Percentiles rank a stretch among this genome's conserved stretches.
Conservation (phyloP, 2,888 invertebrate species). For the Heliconius aoede region DNA sequence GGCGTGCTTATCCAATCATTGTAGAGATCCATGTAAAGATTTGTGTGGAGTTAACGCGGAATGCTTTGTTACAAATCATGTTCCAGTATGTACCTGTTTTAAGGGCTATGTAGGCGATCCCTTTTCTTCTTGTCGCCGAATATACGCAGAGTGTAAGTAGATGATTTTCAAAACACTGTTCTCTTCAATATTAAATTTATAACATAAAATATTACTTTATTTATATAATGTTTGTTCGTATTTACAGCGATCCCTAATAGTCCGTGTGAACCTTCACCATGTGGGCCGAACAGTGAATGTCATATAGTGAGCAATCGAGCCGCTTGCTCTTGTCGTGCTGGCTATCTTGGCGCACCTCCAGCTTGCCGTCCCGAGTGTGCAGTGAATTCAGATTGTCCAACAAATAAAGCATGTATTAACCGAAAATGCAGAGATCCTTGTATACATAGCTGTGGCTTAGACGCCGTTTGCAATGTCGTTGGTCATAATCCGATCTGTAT, state of each 20-base stretch:
- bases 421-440: slow-evolving; percentile 91
- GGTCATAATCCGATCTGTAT: slow-evolving; percentile 92
- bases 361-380: slow-evolving; percentile 90
- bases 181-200: too few species aligned
- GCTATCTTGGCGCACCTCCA: slow-evolving; percentile 89
- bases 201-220: too few species aligned
- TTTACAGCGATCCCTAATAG: slow-evolving; percentile 65
- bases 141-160: slow-evolving; percentile 82
- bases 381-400: slow-evolving; percentile 89
- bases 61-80: slow-evolving; percentile 91
- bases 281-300: slow-evolving; percentile 90
- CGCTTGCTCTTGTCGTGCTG: slow-evolving; percentile 88
- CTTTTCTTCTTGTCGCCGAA: slow-evolving; percentile 88
- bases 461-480: slow-evolving; percentile 90
- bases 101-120: slow-evolving; percentile 92
- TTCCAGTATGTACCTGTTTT: slow-evolving; percentile 91
- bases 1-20: slow-evolving; percentile 92
- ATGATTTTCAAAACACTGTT: not conserved
- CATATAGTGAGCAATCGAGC: slow-evolving; percentile 87
- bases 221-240: not conserved
- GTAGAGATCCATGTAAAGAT: slow-evolving; percentile 93
- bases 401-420: slow-evolving; percentile 88
- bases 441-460: slow-evolving; percentile 89
- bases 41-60: slow-evolving; percentile 92
- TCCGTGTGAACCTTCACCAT: slow-evolving; percentile 90